Evolutionary conservation across 2,113 vertebrate species (phyloP).

Genomic region (Naja naja): DNA sequence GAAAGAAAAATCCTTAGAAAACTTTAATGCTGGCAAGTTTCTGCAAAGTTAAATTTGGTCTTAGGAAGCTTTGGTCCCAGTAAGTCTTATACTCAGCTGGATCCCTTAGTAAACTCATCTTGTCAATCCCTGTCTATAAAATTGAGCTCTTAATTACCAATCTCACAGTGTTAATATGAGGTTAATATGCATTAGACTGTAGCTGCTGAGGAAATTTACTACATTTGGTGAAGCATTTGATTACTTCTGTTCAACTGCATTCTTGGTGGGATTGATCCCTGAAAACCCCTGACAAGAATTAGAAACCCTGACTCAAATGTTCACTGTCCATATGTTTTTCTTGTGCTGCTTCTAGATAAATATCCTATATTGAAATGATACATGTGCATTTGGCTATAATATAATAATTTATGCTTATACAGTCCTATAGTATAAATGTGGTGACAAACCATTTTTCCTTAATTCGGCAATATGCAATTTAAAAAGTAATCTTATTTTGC

Average conservation of each 20-base stretch:
- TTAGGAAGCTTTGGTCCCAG: not conserved
- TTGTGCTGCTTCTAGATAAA: not conserved
- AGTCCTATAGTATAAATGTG: not conserved
- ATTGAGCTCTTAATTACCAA: not conserved
- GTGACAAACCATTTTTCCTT: not conserved
- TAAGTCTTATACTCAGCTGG: not conserved
- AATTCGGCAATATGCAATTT: not conserved
- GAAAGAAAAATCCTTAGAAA: not conserved
- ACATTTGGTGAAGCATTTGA: not conserved
- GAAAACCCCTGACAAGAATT: not conserved
- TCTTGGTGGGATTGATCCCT: not conserved
- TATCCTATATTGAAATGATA: not conserved
- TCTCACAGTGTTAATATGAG: not conserved
- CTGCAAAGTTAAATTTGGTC: not conserved
- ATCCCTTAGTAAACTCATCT: not conserved
- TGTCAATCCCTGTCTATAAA: not conserved
- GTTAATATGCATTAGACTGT: not conserved
- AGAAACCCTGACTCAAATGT: not conserved
- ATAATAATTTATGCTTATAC: not conserved
- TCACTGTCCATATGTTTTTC: not conserved
- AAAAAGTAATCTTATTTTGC: not conserved
- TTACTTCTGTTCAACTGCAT: not conserved
- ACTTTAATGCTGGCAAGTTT: not conserved
- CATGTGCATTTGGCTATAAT: not conserved
- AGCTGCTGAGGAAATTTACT: conserved; percentile 13